Percentiles rank a stretch among this genome's conserved stretches.
Conservation (phyloP, 2,113 vertebrate species). For the Merops nubicus region DNA sequence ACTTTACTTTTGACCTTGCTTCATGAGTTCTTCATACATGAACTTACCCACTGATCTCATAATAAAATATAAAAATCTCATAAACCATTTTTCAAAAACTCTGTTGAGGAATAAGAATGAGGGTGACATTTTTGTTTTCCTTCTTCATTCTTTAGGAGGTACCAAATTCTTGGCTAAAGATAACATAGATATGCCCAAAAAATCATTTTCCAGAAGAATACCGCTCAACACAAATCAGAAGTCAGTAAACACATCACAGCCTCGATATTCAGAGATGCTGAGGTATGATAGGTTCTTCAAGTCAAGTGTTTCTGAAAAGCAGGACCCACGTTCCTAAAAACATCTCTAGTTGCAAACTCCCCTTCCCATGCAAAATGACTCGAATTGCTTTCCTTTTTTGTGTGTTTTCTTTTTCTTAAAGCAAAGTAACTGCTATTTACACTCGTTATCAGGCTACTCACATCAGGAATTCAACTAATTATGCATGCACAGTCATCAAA, state of each 20-base stretch:
- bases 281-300: neutral
- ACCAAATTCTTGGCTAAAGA: neutral
- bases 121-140: neutral
- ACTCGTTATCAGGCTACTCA: slow-evolving; percentile 25
- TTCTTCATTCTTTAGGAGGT: neutral
- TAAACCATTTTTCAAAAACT: neutral
- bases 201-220: neutral
- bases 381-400: neutral
- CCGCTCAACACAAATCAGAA: neutral
- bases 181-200: neutral
- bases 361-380: neutral
- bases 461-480: slow-evolving; percentile 20
- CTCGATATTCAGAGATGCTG: neutral
- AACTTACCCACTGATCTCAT: neutral
- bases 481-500: slow-evolving; percentile 54
- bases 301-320: neutral
- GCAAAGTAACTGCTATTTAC: slow-evolving; percentile 52
- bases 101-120: neutral
- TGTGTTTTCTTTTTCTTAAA: neutral
- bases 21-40: neutral
- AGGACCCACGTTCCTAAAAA: neutral
- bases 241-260: neutral
- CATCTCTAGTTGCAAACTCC: neutral
- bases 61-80: neutral
- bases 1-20: neutral